Evolutionary conservation across 2,113 vertebrate species (phyloP).

Genomic region (Salvator merianae): DNA sequence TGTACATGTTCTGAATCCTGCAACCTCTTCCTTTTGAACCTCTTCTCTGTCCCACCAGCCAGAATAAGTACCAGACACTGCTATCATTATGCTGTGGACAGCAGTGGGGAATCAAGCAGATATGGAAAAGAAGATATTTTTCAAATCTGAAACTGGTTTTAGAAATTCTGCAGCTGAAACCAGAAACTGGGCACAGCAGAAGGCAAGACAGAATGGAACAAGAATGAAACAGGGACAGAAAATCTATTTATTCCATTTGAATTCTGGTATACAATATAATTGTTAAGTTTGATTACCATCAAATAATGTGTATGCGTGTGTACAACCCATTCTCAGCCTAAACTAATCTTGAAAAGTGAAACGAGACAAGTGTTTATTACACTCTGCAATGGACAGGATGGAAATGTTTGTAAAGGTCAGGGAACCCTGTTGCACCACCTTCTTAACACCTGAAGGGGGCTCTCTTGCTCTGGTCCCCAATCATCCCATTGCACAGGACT

Average conservation of each 20-base stretch:
- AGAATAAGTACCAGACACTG: too few relatives aligned
- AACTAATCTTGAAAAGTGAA: neutral
- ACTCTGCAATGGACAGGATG: too few relatives aligned
- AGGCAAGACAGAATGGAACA: neutral
- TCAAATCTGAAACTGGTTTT: too few relatives aligned
- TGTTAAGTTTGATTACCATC: neutral
- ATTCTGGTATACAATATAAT: neutral
- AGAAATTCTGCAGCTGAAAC: neutral
- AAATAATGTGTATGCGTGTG: neutral
- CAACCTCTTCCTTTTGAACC: too few relatives aligned
- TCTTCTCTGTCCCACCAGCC: too few relatives aligned
- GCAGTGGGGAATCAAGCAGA: too few relatives aligned
- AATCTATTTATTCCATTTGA: too few relatives aligned
- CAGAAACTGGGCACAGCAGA: neutral
- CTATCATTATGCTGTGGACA: too few relatives aligned
- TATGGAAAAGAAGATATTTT: too few relatives aligned
- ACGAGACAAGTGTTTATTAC: neutral
- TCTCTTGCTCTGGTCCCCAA: neutral
- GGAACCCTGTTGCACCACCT: neutral
- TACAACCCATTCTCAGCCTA: neutral
- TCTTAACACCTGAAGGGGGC: neutral
- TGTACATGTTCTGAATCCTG: too few relatives aligned
- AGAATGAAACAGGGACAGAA: neutral
- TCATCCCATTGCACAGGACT: neutral
- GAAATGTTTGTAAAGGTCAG: neutral